Evolutionary conservation across 2,888 invertebrate species (phyloP).

Genomic region (Cryptus viduatorius): DNA sequence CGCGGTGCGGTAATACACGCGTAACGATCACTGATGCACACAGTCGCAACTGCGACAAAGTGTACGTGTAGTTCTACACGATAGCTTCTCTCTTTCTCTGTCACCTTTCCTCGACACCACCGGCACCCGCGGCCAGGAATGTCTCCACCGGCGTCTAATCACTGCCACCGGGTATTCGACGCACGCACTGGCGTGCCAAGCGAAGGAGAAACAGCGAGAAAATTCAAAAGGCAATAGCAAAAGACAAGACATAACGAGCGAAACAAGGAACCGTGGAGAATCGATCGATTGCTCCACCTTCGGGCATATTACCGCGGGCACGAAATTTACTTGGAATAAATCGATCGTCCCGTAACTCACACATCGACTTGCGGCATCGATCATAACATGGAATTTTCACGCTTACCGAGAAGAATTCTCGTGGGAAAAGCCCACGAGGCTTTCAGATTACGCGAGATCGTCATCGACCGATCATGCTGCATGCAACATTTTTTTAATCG

Average conservation of each 20-base stretch:
- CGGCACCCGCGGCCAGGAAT: constrained; percentile 33
- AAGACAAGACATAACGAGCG: constrained; percentile 11
- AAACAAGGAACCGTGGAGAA: constrained; percentile 3
- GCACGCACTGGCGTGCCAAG: constrained; percentile 59
- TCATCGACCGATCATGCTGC: neutral
- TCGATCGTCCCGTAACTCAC: constrained; percentile 40
- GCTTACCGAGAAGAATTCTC: constrained; percentile 21
- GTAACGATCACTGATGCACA: neutral
- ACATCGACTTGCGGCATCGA: constrained; percentile 35
- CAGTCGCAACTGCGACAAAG: neutral
- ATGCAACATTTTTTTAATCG: neutral
- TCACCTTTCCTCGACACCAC: neutral
- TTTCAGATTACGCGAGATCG: constrained; percentile 17
- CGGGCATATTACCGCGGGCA: constrained; percentile 36
- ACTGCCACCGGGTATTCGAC: constrained; percentile 61
- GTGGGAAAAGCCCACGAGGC: constrained; percentile 33
- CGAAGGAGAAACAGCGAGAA: constrained; percentile 43
- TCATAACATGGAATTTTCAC: constrained; percentile 41
- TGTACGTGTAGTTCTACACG: neutral
- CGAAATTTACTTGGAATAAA: constrained; percentile 51
- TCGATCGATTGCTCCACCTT: constrained; percentile 31
- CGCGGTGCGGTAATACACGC: neutral
- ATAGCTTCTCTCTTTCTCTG: neutral
- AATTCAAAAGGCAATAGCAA: neutral
- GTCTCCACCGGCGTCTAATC: constrained; percentile 62